These are phyloP conservation scores for Scaeva pyrastri DNA, from an alignment of 2,888 invertebrate genomes.

Conservation along the genomic window DNA sequence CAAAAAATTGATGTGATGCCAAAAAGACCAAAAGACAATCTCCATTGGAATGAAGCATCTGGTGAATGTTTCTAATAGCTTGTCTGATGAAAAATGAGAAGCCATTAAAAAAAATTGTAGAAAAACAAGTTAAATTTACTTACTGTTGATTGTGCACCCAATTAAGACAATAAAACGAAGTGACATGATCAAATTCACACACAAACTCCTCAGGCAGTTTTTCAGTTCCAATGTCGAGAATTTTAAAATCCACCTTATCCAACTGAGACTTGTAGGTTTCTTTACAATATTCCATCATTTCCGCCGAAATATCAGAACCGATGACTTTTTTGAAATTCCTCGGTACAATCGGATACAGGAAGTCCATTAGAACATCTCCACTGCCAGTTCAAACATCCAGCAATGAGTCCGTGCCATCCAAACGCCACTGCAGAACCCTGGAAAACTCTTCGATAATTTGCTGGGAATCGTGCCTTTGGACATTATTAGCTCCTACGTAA, in stretches of 20 bases:
- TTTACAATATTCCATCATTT: slow-evolving; percentile 89
- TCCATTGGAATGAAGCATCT: slow-evolving; percentile 87
- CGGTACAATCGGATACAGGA: slow-evolving; percentile 87
- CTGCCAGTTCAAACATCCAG: slow-evolving; percentile 91
- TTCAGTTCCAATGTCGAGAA: slow-evolving; percentile 85
- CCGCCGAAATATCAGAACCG: slow-evolving; percentile 89
- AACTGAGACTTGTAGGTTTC: slow-evolving; percentile 83
- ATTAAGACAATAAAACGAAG: slow-evolving; percentile 92
- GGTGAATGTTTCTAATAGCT: slow-evolving; percentile 87
- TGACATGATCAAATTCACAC: slow-evolving; percentile 87
- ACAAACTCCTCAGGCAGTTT: slow-evolving; percentile 84
- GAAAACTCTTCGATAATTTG: slow-evolving; percentile 88
- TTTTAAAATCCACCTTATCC: slow-evolving; percentile 83
- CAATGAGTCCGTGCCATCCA: slow-evolving; percentile 84
- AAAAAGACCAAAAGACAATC: slow-evolving; percentile 89
- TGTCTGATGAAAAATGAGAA: slow-evolving; percentile 83
- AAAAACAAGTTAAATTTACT: too few relatives aligned
- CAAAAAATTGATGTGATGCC: slow-evolving; percentile 88
- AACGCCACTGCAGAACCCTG: slow-evolving; percentile 85
- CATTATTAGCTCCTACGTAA: slow-evolving; percentile 88
- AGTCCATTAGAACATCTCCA: slow-evolving; percentile 88
- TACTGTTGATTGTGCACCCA: slow-evolving; percentile 91
- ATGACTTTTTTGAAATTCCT: slow-evolving; percentile 85
- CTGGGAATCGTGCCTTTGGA: slow-evolving; percentile 88
- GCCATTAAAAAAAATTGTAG: too few relatives aligned